phyloP scores from a whole-genome alignment of 2,888 invertebrate species.

The Sphaerophoria rueppellii region DNA sequence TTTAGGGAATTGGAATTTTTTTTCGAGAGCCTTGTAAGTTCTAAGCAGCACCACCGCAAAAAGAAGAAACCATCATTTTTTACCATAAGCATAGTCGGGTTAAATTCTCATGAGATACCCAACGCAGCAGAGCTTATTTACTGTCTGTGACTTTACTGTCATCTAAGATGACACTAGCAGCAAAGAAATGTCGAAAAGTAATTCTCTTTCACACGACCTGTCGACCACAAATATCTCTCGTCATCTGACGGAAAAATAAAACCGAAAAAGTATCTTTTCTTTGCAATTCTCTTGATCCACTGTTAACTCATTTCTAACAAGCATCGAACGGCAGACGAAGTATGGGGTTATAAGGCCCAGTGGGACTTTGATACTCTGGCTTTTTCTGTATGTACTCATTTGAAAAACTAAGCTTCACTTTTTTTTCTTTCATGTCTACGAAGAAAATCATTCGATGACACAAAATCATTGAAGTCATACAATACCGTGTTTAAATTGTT shows the following conservation, averaged over 20 bases:
- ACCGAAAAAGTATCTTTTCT: constrained; percentile 27
- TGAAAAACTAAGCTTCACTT: constrained; percentile 16
- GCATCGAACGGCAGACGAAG: constrained; percentile 11
- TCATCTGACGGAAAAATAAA: constrained; percentile 47
- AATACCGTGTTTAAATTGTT: constrained; percentile 42
- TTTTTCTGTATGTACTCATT: constrained; percentile 27
- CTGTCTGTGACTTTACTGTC: neutral
- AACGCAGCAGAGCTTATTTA: neutral
- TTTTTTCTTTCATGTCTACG: neutral
- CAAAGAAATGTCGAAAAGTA: constrained; percentile 53
- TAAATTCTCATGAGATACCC: neutral
- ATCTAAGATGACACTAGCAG: neutral
- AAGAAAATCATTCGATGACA: constrained; percentile 65
- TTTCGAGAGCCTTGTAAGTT: neutral
- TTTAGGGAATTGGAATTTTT: constrained; percentile 10
- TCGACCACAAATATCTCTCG: constrained; percentile 71
- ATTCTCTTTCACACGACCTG: constrained; percentile 70
- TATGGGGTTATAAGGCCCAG: constrained; percentile 55
- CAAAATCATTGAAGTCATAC: constrained; percentile 47
- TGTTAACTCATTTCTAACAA: neutral
- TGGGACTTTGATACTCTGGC: constrained; percentile 44
- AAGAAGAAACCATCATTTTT: neutral
- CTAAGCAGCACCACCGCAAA: neutral
- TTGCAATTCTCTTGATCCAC: constrained; percentile 8
- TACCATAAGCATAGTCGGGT: neutral